Conservation (phyloP, 35 echinoderm and acorn worm genomes). For the Ptychodera flava region DNA sequence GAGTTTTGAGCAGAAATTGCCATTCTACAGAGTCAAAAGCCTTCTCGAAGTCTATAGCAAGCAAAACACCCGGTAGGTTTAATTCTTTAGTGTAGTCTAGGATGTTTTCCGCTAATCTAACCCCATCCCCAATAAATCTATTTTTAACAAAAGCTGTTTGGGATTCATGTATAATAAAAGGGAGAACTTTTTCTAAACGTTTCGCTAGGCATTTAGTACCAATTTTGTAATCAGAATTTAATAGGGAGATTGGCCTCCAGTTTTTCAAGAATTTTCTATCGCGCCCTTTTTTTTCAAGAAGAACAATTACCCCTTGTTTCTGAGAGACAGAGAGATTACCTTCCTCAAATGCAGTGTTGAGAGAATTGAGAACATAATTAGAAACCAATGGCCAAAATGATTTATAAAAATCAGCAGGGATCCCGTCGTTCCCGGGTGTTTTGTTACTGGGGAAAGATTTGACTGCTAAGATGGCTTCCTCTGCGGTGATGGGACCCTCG, state of each 20-base stretch:
- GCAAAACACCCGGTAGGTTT: constrained; percentile 10
- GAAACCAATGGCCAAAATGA: neutral
- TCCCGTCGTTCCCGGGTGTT: neutral
- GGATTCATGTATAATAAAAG: neutral
- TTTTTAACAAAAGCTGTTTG: constrained; percentile 19
- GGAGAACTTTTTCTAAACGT: neutral
- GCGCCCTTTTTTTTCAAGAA: no score
- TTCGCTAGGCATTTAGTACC: constrained; percentile 11
- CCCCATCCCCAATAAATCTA: neutral
- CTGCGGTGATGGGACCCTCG: neutral
- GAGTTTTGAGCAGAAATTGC: neutral
- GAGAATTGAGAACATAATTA: neutral
- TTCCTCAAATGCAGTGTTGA: neutral
- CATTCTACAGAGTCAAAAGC: constrained; percentile 21
- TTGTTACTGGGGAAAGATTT: constrained; percentile 1
- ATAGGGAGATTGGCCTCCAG: neutral
- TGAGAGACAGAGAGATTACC: neutral
- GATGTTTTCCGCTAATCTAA: constrained; percentile 4
- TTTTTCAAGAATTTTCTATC: no score
- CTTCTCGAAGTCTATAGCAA: constrained; percentile 7
- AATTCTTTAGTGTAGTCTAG: neutral
- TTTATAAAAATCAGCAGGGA: neutral
- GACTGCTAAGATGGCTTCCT: neutral
- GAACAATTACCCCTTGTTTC: neutral
- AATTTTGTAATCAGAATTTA: constrained; percentile 13